phyloP scores from a whole-genome alignment of 1,140 invertebrate species.

The Lucilia sericata region DNA sequence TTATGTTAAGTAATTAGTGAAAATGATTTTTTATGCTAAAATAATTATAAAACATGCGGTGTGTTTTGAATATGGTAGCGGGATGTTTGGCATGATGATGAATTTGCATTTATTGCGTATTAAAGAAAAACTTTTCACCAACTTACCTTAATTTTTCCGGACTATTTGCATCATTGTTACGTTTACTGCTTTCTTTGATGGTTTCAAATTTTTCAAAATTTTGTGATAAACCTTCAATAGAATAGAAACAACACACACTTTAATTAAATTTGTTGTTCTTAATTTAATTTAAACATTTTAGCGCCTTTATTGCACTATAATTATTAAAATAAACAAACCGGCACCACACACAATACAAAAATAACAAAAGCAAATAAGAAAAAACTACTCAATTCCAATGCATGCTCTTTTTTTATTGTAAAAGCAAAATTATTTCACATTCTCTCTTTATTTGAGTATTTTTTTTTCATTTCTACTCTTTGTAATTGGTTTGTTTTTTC shows the following conservation, averaged over 20 bases:
- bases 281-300: neutral
- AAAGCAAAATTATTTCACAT: neutral
- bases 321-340: slow-evolving; percentile 30
- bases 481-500: neutral
- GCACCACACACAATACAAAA: slow-evolving; percentile 5
- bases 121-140: neutral
- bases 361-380: slow-evolving; percentile 22
- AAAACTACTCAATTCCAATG: no score
- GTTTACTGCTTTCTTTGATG: slow-evolving; percentile 62
- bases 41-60: neutral
- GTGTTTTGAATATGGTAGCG: neutral
- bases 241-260: slow-evolving; percentile 46
- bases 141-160: slow-evolving; percentile 64
- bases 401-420: no score
- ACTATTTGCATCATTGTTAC: slow-evolving; percentile 61
- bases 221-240: slow-evolving; percentile 67
- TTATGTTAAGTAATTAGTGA: neutral
- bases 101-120: neutral
- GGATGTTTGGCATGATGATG: neutral
- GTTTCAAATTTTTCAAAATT: slow-evolving; percentile 69
- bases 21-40: no score
- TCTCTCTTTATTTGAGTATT: neutral
- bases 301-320: slow-evolving; percentile 50
- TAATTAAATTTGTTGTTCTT: neutral
- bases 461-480: neutral